These are phyloP conservation scores for Drosophila pectinifera DNA, from an alignment of 1,140 invertebrate genomes.

Conservation along the genomic window DNA sequence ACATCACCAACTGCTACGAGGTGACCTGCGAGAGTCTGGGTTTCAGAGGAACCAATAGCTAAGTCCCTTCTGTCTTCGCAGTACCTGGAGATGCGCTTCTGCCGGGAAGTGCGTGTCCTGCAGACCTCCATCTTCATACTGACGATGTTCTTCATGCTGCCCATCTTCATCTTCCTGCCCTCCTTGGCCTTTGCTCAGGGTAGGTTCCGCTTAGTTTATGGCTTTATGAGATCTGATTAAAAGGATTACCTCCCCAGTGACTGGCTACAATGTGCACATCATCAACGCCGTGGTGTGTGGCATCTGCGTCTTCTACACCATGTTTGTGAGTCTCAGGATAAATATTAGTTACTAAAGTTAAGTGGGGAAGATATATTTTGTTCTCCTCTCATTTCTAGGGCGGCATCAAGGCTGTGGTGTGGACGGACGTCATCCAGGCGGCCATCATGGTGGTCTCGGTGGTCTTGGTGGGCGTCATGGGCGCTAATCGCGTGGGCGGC, in stretches of 20 bases:
- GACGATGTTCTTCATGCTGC: constrained; percentile 75
- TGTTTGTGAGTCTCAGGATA: constrained; percentile 87
- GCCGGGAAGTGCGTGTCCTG: constrained; percentile 87
- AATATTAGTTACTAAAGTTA: neutral
- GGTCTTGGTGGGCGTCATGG: constrained; percentile 88
- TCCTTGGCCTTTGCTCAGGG: constrained; percentile 92
- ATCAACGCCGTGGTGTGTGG: constrained; percentile 90
- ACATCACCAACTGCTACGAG: constrained; percentile 93
- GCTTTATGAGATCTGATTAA: neutral
- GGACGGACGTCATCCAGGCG: constrained; percentile 94
- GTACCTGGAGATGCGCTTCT: constrained; percentile 90
- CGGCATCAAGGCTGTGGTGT: constrained; percentile 94
- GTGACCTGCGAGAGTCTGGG: constrained; percentile 85
- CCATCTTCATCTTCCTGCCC: constrained; percentile 86
- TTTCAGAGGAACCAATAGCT: neutral
- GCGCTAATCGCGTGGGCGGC: constrained; percentile 89
- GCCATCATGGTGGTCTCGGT: constrained; percentile 91
- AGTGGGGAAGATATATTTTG: neutral
- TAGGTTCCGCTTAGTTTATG: constrained; percentile 57
- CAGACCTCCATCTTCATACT: constrained; percentile 88
- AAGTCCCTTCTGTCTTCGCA: constrained; percentile 69
- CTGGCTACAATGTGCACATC: constrained; percentile 89
- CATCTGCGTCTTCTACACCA: constrained; percentile 93
- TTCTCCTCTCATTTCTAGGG: constrained; percentile 86
- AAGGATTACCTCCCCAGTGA: constrained; percentile 86